These are phyloP conservation scores for Sakesphorus luctuosus DNA, from an alignment of 2,113 vertebrate genomes.

Conservation along the genomic window DNA sequence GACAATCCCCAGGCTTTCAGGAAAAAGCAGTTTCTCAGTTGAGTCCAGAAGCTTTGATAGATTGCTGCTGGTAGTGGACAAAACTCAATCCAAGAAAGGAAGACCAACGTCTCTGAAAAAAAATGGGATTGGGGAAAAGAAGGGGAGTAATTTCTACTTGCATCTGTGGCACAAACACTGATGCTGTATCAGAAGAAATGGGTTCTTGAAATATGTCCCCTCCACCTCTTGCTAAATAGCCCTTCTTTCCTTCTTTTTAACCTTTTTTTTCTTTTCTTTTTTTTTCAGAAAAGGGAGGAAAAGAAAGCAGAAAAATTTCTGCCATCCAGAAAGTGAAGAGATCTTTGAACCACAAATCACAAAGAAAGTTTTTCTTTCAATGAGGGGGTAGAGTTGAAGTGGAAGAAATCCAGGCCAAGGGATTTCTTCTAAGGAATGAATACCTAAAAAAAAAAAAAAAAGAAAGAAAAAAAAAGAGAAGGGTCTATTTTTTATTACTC, in stretches of 20 bases:
- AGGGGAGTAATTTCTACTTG: background rate
- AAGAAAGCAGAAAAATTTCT: background rate
- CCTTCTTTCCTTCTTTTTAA: background rate
- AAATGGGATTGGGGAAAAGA: background rate
- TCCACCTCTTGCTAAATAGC: background rate
- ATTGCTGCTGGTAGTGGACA: background rate
- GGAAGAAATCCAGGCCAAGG: constrained; percentile 34
- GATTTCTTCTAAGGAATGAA: constrained; percentile 25
- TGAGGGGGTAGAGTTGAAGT: background rate
- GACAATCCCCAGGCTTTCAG: background rate
- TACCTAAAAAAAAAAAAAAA: background rate
- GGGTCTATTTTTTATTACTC: constrained; percentile 60
- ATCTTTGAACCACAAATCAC: constrained; percentile 28
- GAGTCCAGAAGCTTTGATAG: background rate
- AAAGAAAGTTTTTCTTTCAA: background rate
- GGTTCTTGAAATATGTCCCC: background rate
- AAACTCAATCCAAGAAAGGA: background rate
- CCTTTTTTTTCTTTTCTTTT: background rate
- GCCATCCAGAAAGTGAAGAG: background rate
- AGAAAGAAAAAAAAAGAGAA: background rate
- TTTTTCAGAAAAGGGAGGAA: background rate
- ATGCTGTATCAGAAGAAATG: background rate
- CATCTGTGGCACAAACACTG: background rate
- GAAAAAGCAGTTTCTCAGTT: background rate
- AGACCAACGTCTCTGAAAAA: background rate